Base-by-base conservation (phyloP, 2,113 vertebrate species). In the Lota lota region DNA sequence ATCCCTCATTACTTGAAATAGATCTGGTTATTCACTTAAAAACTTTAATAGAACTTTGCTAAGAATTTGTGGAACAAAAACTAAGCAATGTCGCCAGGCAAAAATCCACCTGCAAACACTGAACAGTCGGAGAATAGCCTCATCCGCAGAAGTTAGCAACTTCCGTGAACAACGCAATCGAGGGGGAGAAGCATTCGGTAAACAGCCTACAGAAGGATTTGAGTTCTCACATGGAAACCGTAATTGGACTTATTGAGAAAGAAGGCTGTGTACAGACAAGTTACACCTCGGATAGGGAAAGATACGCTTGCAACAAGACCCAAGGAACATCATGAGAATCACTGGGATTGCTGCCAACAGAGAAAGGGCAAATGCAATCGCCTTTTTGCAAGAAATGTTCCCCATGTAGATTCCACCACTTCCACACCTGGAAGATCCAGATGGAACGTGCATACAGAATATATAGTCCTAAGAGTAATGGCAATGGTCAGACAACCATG, bases 331-430 rank as follows among this genome's bases (percentile, higher is more conserved):
- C 59, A 12, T 61, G 21, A 61, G 59, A 61, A 61, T 24, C 22
- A 22, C 59, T 5, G 59, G 10, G 40, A 47, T 47, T 1, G 40
- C 40, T 47, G 40, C 59, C 11, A 22, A 15, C 59, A 22, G 22
- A 61, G 22, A 61, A 22, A 20, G 59, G 59, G 22, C 22, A 21
- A 22, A 61, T 61, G 21, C 59, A 22, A 17, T 61, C 59, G 15
- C 59, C 59, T 28, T 61, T 61, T 61, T 24, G 59, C 59, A 61
- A 61, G 59, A 61, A 14, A 61, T 61, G 22, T 22, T 61, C 15
- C 59, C 59, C 22, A 22, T 16, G 21, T 61, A 12, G 22, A 17
- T 24, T 22, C 59, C 11, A 61, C 22, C 22, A 15, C 22, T 33
- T 17, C 15, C 20, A 20, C 59, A 61, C 21, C 22, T n/a, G 10